Percentiles rank a stretch among this genome's conserved stretches.
phyloP scores from a whole-genome alignment of 2,797 vertebrate species.

The Poecilia gillii region DNA sequence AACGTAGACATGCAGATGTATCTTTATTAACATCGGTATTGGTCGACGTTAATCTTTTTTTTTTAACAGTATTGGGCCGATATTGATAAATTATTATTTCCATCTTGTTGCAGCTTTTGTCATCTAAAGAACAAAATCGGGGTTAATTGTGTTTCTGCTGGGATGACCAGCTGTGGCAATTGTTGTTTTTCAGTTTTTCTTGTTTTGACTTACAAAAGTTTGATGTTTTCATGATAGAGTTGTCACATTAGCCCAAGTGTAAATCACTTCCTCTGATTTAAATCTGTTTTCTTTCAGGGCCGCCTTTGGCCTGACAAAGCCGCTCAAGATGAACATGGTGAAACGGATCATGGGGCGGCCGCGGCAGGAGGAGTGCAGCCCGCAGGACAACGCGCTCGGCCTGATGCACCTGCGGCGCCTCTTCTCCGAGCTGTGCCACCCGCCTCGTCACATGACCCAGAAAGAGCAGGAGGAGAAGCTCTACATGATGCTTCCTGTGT shows the following conservation, averaged over 20 bases:
- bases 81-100: too few relatives aligned
- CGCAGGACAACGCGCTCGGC: constrained; percentile 95
- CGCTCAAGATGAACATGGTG: constrained; percentile 99
- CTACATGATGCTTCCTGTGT: constrained; percentile 99
- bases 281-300: constrained; percentile 74
- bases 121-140: background rate
- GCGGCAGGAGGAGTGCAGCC: constrained; percentile 97
- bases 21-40: too few relatives aligned
- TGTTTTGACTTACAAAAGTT: background rate
- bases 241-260: background rate
- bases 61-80: too few relatives aligned
- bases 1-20: too few relatives aligned
- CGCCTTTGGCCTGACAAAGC: constrained; percentile 82
- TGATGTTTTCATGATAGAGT: background rate
- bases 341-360: constrained; percentile 99
- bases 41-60: too few relatives aligned
- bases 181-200: background rate
- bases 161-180: background rate
- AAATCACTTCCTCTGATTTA: background rate
- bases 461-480: constrained; percentile 99
- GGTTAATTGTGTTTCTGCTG: background rate
- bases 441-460: constrained; percentile 98
- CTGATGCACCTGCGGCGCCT: constrained; percentile 98
- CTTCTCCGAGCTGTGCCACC: constrained; percentile 96
- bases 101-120: background rate